Evolutionary conservation across 2,797 vertebrate species (phyloP).

Genomic region (Halcyon leucocephala): DNA sequence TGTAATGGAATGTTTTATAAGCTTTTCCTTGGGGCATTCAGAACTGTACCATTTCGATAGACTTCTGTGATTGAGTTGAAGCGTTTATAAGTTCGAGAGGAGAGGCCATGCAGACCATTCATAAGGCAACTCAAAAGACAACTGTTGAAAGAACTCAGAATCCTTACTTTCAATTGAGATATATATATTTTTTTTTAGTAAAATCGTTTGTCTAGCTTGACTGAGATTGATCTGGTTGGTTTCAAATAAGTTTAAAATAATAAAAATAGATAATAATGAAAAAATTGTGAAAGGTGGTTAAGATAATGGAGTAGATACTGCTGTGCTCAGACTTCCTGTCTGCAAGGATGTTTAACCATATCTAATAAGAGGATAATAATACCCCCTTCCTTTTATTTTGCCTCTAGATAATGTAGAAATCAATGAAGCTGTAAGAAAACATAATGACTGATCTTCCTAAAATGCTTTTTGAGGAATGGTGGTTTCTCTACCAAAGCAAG

Average conservation of each 20-base stretch:
- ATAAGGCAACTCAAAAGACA: neutral
- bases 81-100: neutral
- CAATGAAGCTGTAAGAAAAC: conserved; percentile 39
- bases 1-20: neutral
- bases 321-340: conserved; percentile 57
- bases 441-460: conserved; percentile 1
- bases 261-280: conserved; percentile 29
- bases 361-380: conserved; percentile 54
- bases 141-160: neutral
- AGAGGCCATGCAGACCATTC: neutral
- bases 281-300: neutral
- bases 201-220: neutral
- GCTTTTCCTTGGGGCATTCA: conserved; percentile 4
- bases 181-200: neutral
- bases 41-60: neutral
- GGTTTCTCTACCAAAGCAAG: neutral
- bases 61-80: neutral
- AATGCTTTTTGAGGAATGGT: neutral
- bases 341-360: conserved; percentile 12
- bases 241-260: neutral
- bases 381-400: conserved; percentile 51
- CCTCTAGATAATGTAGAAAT: conserved; percentile 55
- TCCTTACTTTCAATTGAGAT: neutral
- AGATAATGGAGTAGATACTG: conserved; percentile 36
- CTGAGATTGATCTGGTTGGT: neutral